Conservation (phyloP, 2,888 invertebrate species). For the Sinopyrophorus schimmeli region DNA sequence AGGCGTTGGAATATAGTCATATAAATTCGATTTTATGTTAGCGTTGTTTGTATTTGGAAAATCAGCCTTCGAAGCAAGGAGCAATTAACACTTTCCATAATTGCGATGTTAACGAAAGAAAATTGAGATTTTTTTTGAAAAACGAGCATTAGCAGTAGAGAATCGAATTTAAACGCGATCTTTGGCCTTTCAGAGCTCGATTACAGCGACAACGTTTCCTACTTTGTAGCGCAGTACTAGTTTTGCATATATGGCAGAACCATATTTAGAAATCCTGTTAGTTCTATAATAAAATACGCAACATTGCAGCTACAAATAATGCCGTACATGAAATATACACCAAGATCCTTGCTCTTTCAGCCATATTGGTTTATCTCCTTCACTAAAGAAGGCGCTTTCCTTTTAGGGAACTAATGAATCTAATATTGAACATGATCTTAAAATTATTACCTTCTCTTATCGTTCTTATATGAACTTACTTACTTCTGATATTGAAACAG, state of each 20-base stretch:
- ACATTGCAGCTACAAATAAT: constrained; percentile 20
- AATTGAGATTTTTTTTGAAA: no score
- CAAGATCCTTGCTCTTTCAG: constrained; percentile 13
- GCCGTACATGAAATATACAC: constrained; percentile 23
- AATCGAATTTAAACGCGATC: constrained; percentile 16
- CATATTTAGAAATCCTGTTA: constrained; percentile 35
- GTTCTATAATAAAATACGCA: constrained; percentile 24
- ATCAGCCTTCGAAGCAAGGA: no score
- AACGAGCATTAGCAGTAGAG: constrained; percentile 3
- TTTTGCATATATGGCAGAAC: constrained; percentile 37
- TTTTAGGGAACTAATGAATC: constrained; percentile 16
- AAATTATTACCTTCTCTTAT: constrained; percentile 4
- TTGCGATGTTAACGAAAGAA: no score
- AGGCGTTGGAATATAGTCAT: no score
- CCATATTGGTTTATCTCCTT: constrained; percentile 23
- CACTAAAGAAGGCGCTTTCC: constrained; percentile 14
- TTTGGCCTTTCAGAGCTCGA: constrained; percentile 14
- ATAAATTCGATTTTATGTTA: no score
- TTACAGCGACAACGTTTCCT: constrained; percentile 14
- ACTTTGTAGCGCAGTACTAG: constrained; percentile 22
- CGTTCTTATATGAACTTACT: neutral
- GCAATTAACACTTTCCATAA: no score
- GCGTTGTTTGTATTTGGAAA: no score
- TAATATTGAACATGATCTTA: constrained; percentile 13
- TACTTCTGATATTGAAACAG: neutral